Conservation (phyloP, 2,888 invertebrate genomes). For the Caenorhabditis uteleia region DNA sequence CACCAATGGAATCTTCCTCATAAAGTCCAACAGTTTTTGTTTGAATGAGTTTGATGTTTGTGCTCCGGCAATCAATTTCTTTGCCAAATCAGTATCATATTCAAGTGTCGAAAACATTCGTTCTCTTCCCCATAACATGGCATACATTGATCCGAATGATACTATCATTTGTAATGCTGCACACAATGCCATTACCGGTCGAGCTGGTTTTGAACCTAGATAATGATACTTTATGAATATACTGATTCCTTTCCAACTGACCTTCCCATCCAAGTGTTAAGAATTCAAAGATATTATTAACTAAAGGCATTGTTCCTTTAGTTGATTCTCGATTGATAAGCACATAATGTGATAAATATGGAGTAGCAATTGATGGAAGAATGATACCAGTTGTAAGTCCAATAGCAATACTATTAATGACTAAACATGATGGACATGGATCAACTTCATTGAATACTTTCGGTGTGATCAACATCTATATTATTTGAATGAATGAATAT, state of each 20-base stretch:
- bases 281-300: conserved; percentile 46
- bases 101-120: conserved; percentile 61
- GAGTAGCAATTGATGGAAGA: conserved; percentile 59
- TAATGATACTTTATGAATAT: conserved; percentile 35
- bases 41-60: conserved; percentile 36
- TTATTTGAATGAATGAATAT: conserved; percentile 2
- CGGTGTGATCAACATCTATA: conserved; percentile 35
- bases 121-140: conserved; percentile 58
- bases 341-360: conserved; percentile 59
- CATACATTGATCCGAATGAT: conserved; percentile 51
- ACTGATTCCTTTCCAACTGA: background rate
- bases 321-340: conserved; percentile 22
- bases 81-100: conserved; percentile 56
- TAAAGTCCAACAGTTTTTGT: conserved; percentile 34
- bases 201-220: conserved; percentile 39
- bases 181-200: conserved; percentile 30
- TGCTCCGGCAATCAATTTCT: conserved; percentile 40
- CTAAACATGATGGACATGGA: conserved; percentile 45
- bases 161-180: conserved; percentile 51
- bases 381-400: conserved; percentile 50
- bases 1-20: conserved; percentile 44
- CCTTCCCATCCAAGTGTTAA: conserved; percentile 45
- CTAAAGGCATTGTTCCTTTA: conserved; percentile 6
- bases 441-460: conserved; percentile 37
- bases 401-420: conserved; percentile 42